These are phyloP conservation scores for Pteropus rufus DNA, from an alignment of 2,797 vertebrate genomes.

Conservation along the genomic window DNA sequence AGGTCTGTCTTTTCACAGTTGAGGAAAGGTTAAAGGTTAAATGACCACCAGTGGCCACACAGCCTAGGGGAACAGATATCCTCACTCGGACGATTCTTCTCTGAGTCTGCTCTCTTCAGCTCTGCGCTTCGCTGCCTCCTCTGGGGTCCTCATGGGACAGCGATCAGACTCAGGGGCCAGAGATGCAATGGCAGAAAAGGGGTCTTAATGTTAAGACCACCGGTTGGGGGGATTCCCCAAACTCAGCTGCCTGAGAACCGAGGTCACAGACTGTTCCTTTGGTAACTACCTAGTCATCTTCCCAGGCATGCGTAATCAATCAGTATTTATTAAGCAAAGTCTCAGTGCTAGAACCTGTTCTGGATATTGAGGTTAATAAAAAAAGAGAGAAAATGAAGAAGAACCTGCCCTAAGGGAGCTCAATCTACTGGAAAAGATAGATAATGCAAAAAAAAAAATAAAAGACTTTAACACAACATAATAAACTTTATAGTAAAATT, in stretches of 20 bases:
- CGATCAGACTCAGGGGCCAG: background rate
- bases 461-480: background rate
- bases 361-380: background rate
- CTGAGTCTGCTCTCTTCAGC: background rate
- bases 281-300: background rate
- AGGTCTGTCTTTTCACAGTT: background rate
- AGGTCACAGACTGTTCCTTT: background rate
- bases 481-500: background rate
- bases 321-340: background rate
- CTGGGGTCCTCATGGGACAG: background rate
- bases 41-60: background rate
- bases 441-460: background rate
- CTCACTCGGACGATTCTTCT: background rate
- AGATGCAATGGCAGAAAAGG: background rate
- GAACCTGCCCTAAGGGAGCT: background rate
- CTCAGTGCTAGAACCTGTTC: background rate
- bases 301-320: background rate
- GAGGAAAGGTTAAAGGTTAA: background rate
- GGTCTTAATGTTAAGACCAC: background rate
- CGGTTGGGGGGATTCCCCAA: background rate
- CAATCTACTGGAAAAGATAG: background rate
- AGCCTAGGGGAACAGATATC: background rate
- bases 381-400: background rate
- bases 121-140: background rate
- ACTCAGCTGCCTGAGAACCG: background rate